A percentile compares a stretch with the other conserved stretches of the same genome.
phyloP scores from a whole-genome alignment of 2,113 vertebrate species.

The Loxodonta africana region DNA sequence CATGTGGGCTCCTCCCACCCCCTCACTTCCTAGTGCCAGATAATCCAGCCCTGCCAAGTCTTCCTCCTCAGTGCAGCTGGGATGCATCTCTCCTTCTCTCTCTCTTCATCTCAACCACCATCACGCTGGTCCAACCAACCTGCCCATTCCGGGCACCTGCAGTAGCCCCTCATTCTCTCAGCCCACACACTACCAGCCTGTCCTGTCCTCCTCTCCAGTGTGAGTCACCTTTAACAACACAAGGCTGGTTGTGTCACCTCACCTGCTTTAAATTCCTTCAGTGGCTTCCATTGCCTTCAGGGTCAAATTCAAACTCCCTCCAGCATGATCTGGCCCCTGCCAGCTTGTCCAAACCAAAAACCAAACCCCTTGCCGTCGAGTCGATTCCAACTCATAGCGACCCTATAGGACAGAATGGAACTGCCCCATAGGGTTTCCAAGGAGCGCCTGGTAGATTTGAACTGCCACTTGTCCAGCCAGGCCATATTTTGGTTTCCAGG shows the following conservation, averaged over 20 bases:
- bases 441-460: too few species aligned
- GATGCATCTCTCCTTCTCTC: neutral
- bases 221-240: conserved; percentile 30
- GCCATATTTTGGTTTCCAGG: neutral
- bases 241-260: neutral
- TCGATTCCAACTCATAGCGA: too few species aligned
- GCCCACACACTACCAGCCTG: neutral
- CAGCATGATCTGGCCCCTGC: too few species aligned
- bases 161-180: neutral
- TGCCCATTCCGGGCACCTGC: neutral
- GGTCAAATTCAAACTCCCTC: neutral
- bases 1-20: conserved; percentile 71
- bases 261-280: neutral
- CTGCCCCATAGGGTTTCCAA: too few species aligned
- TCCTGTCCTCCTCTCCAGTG: neutral
- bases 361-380: too few species aligned
- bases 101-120: neutral
- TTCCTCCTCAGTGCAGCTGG: conserved; percentile 64
- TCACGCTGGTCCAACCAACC: neutral
- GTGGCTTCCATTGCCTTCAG: neutral
- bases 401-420: too few species aligned
- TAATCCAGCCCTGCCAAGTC: conserved; percentile 71
- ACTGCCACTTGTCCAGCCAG: neutral
- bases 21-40: conserved; percentile 72
- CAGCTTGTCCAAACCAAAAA: too few species aligned